Percentiles rank a stretch among this genome's conserved stretches.
These are phyloP conservation scores for Drosophila paranaensis DNA, from an alignment of 2,888 invertebrate species.

Conservation along the genomic window DNA sequence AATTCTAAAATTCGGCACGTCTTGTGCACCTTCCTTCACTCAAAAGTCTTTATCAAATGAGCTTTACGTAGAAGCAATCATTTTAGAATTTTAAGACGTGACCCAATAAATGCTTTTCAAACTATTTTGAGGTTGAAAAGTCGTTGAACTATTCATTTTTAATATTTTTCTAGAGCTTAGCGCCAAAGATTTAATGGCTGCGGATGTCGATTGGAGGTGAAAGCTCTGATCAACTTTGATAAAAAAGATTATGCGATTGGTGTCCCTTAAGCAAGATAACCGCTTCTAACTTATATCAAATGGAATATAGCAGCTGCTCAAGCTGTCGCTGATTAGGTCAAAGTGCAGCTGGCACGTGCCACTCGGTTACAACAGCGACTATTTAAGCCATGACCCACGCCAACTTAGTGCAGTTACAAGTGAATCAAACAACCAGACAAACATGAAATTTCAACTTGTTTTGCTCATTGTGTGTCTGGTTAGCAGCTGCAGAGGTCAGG, in stretches of 20 bases:
- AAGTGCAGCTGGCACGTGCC: slow-evolving; percentile 30
- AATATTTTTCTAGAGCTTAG: neutral
- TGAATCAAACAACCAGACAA: slow-evolving; percentile 7
- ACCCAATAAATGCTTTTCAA: slow-evolving; percentile 1
- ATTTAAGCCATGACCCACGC: slow-evolving; percentile 45
- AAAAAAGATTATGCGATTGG: no score
- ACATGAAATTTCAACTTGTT: slow-evolving; percentile 45
- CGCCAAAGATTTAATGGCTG: neutral
- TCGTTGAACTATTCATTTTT: slow-evolving; percentile 42
- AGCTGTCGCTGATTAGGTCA: slow-evolving; percentile 25
- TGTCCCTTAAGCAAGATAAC: neutral
- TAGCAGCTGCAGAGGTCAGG: slow-evolving; percentile 6
- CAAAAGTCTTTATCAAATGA: slow-evolving; percentile 5
- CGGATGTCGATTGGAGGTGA: neutral
- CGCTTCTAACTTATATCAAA: slow-evolving; percentile 22
- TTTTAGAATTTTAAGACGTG: slow-evolving; percentile 41
- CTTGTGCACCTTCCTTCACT: slow-evolving; percentile 1
- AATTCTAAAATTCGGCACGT: slow-evolving; percentile 34
- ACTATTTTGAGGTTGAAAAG: slow-evolving; percentile 9
- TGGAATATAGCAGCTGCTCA: neutral
- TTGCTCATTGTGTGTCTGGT: slow-evolving; percentile 35
- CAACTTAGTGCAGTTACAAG: slow-evolving; percentile 31
- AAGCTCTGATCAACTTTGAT: neutral
- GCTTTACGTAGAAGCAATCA: slow-evolving; percentile 15
- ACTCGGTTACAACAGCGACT: slow-evolving; percentile 8